These are phyloP conservation scores for Craniophora ligustri DNA, from an alignment of 2,888 invertebrate genomes.

Conservation along the genomic window DNA sequence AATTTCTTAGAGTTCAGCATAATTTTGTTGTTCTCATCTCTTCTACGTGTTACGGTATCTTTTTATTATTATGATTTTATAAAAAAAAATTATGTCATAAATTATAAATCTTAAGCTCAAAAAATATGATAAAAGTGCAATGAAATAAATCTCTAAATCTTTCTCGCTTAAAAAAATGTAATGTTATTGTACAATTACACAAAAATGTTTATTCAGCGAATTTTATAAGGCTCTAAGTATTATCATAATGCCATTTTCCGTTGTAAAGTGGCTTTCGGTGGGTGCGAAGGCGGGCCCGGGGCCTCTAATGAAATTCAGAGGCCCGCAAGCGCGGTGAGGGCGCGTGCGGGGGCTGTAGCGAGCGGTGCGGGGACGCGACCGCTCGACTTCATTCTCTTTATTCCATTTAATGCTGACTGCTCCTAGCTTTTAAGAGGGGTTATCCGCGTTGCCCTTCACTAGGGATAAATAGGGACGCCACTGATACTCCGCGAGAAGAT, in stretches of 20 bases:
- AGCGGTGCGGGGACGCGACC: slow-evolving; percentile 69
- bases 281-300: slow-evolving; percentile 74
- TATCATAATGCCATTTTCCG: slow-evolving; percentile 87
- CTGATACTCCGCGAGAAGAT: slow-evolving; percentile 86
- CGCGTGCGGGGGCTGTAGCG: slow-evolving; percentile 44
- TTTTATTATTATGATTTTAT: not conserved
- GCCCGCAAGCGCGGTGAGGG: slow-evolving; percentile 63
- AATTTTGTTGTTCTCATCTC: not conserved
- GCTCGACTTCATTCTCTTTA: slow-evolving; percentile 88
- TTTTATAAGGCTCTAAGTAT: slow-evolving; percentile 86
- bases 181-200: slow-evolving; percentile 82
- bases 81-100: not conserved
- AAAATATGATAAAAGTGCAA: slow-evolving; percentile 45
- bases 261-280: slow-evolving; percentile 86
- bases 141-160: slow-evolving; percentile 58
- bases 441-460: slow-evolving; percentile 87
- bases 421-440: slow-evolving; percentile 89
- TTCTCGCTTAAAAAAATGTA: slow-evolving; percentile 60
- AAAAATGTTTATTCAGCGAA: slow-evolving; percentile 85
- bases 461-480: slow-evolving; percentile 86
- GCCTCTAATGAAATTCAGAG: slow-evolving; percentile 87
- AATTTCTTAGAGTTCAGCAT: slow-evolving; percentile 1
- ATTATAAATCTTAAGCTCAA: not conserved
- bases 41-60: not conserved
- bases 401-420: slow-evolving; percentile 89